Percentiles rank a stretch among this genome's conserved stretches.
phyloP scores from a whole-genome alignment of 2,888 invertebrate species.

The Leucania comma region DNA sequence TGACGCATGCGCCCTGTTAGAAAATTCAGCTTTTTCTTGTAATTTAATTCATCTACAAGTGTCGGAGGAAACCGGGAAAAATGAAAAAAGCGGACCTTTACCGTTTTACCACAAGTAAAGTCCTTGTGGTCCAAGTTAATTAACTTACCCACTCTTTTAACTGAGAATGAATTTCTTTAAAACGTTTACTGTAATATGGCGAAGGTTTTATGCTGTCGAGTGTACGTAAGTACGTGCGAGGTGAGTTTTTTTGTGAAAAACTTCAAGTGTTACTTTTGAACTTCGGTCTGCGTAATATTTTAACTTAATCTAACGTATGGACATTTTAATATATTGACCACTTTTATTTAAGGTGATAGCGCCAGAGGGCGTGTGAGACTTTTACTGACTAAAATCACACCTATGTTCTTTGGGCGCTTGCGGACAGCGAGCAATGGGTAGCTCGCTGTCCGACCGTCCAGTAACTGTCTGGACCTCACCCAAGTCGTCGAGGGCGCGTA shows the following conservation, averaged over 20 bases:
- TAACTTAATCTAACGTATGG: neutral
- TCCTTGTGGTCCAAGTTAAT: slow-evolving; percentile 67
- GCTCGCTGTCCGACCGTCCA: too few relatives aligned
- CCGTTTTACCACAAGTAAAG: slow-evolving; percentile 57
- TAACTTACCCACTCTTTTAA: slow-evolving; percentile 65
- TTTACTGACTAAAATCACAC: too few relatives aligned
- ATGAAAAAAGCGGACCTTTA: slow-evolving; percentile 63
- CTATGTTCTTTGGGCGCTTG: too few relatives aligned
- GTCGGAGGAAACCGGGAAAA: slow-evolving; percentile 49
- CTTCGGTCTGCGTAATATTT: neutral
- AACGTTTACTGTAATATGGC: slow-evolving; percentile 59
- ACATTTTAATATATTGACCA: too few relatives aligned
- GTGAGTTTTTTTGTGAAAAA: slow-evolving; percentile 1
- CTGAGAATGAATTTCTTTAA: slow-evolving; percentile 66
- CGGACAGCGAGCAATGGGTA: too few relatives aligned
- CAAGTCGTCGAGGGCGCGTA: too few relatives aligned
- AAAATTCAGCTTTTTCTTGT: slow-evolving; percentile 66
- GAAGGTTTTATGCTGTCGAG: slow-evolving; percentile 51
- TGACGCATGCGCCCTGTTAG: slow-evolving; percentile 53
- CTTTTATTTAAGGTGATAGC: too few relatives aligned
- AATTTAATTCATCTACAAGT: slow-evolving; percentile 74
- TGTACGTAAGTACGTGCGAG: slow-evolving; percentile 6
- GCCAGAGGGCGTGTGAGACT: too few relatives aligned
- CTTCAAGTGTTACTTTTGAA: slow-evolving; percentile 14
- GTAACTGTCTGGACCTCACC: too few relatives aligned